A percentile compares a stretch with the other conserved stretches of the same genome.
phyloP scores from a whole-genome alignment of 2,797 vertebrate genomes.

The Paguma larvata region DNA sequence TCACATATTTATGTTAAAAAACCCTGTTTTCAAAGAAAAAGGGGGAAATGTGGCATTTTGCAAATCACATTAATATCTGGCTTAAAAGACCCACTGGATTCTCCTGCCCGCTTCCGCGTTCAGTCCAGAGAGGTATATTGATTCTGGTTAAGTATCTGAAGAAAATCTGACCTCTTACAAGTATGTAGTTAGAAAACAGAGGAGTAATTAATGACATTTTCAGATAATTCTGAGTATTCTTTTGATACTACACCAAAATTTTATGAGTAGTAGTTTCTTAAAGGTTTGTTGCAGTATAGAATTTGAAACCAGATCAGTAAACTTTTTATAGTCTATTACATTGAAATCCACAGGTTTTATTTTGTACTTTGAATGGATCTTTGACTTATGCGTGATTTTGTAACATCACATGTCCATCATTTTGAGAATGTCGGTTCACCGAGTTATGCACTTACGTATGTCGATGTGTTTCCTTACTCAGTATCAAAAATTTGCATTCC shows the following conservation, averaged over 20 bases:
- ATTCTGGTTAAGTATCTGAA: conserved; percentile 23
- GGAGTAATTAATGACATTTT: background rate
- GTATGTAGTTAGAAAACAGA: background rate
- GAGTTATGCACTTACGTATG: background rate
- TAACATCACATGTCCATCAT: background rate
- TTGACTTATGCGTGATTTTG: background rate
- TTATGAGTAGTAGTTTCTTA: background rate
- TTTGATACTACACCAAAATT: background rate
- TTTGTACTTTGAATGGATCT: background rate
- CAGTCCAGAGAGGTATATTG: background rate
- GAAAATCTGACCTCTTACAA: background rate
- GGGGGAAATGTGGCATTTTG: background rate
- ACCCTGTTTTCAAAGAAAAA: background rate
- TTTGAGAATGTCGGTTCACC: background rate
- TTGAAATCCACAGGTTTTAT: conserved; percentile 3
- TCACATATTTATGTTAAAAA: background rate
- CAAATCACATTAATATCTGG: background rate
- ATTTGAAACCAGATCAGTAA: background rate
- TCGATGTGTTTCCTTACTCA: background rate
- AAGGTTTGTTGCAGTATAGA: background rate
- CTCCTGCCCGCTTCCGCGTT: background rate
- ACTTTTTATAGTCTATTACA: background rate
- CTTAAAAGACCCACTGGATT: background rate
- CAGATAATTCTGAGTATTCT: background rate
- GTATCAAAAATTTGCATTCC: background rate